Evolutionary conservation across 2,797 vertebrate genomes (phyloP).

Genomic region (Crocidura indochinensis): DNA sequence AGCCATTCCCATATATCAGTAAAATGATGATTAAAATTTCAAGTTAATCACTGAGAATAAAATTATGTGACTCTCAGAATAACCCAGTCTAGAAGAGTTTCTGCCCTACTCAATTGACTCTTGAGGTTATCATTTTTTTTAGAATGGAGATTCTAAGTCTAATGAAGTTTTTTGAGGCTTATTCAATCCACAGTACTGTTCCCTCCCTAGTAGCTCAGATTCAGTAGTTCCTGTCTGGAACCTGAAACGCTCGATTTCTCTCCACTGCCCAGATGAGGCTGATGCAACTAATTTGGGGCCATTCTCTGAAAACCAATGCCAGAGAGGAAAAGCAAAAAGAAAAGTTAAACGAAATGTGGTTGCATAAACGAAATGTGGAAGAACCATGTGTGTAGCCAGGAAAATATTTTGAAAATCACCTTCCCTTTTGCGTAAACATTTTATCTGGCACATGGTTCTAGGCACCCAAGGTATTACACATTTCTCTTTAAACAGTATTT

Average conservation of each 20-base stretch:
- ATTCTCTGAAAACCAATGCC: background rate
- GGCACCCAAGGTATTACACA: background rate
- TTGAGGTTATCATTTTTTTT: background rate
- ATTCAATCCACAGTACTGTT: background rate
- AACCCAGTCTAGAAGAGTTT: background rate
- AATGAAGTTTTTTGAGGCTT: background rate
- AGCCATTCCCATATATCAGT: background rate
- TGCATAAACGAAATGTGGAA: background rate
- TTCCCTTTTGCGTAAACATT: background rate
- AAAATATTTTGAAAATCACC: background rate
- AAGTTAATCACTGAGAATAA: background rate
- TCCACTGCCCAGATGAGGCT: background rate
- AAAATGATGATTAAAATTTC: constrained; percentile 3
- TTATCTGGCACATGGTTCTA: background rate
- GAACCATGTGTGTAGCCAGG: background rate
- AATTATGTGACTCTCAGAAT: background rate
- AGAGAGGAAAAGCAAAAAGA: background rate
- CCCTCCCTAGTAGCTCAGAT: background rate
- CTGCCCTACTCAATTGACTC: background rate
- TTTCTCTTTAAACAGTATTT: background rate
- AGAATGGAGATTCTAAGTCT: background rate
- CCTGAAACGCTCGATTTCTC: background rate
- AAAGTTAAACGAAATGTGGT: background rate
- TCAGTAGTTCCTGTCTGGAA: no score
- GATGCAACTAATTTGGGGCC: background rate